phyloP scores from a whole-genome alignment of 2,113 vertebrate genomes.

The Saguinus imperator region DNA sequence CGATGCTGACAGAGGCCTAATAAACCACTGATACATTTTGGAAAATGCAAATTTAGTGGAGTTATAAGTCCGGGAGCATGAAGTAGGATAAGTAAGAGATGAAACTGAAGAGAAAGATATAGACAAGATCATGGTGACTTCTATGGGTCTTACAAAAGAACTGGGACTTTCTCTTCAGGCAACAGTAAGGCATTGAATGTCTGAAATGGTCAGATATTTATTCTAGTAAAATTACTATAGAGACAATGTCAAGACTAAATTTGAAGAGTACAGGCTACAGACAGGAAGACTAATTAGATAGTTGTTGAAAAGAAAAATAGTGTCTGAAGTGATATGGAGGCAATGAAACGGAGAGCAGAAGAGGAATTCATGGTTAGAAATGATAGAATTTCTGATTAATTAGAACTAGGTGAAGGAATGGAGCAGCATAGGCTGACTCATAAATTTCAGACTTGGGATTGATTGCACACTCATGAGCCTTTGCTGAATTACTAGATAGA shows the following conservation, averaged over 20 bases:
- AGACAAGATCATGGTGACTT: not conserved
- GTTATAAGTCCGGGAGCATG: not conserved
- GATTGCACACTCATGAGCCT: not conserved
- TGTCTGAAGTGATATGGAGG: not conserved
- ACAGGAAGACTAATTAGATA: slow-evolving; percentile 1
- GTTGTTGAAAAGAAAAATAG: not conserved
- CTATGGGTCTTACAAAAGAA: not conserved
- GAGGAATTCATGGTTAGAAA: not conserved
- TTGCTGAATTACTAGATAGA: not conserved
- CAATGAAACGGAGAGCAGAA: not conserved
- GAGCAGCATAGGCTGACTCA: too few species aligned
- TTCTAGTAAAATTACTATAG: not conserved
- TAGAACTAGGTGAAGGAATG: not conserved
- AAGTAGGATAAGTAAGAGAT: not conserved
- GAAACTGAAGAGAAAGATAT: not conserved
- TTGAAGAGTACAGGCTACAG: not conserved
- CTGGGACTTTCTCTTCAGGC: not conserved
- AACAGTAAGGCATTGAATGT: not conserved
- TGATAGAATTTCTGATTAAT: not conserved
- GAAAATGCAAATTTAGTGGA: not conserved
- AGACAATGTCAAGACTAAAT: not conserved
- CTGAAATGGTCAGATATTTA: not conserved
- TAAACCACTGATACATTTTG: not conserved
- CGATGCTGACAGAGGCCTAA: not conserved
- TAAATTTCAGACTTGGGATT: not conserved